Percentiles rank a stretch among this genome's conserved stretches.
Conservation (phyloP, 2,113 vertebrate genomes). For the Sterrhoptilus dennistouni region DNA sequence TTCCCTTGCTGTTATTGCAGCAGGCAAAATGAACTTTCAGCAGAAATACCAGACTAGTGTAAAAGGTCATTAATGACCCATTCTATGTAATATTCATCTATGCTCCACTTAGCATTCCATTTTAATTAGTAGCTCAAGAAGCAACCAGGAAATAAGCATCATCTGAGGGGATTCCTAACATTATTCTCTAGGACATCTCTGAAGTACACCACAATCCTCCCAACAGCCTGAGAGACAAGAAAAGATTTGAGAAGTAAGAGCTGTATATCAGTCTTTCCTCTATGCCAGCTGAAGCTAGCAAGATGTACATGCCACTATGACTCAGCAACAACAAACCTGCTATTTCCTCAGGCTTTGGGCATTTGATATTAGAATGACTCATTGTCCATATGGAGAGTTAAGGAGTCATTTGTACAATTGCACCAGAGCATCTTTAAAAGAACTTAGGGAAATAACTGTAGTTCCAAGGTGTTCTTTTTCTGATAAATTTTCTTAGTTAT, state of each 20-base stretch:
- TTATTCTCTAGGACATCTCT: neutral
- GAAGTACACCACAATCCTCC: neutral
- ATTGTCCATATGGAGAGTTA: neutral
- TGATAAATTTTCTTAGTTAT: neutral
- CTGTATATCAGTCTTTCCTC: neutral
- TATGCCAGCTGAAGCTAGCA: neutral
- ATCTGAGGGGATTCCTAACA: neutral
- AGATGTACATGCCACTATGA: neutral
- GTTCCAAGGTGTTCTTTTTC: neutral
- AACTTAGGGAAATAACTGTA: neutral
- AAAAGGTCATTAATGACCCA: neutral
- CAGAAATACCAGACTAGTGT: neutral
- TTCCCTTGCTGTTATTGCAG: neutral
- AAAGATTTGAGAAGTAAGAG: neutral
- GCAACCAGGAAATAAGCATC: neutral
- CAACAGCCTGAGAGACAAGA: neutral
- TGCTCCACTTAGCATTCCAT: neutral
- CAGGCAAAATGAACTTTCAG: neutral
- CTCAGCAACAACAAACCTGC: conserved; percentile 10
- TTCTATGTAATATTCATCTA: neutral
- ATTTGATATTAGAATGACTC: conserved; percentile 50
- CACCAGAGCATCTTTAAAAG: neutral
- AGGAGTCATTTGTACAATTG: neutral
- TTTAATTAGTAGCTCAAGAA: neutral
- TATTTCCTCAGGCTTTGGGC: neutral